Evolutionary conservation across 2,797 vertebrate species (phyloP), one percentile per base, ranked within the genome.

Genomic region (Anguilla marmorata): DNA sequence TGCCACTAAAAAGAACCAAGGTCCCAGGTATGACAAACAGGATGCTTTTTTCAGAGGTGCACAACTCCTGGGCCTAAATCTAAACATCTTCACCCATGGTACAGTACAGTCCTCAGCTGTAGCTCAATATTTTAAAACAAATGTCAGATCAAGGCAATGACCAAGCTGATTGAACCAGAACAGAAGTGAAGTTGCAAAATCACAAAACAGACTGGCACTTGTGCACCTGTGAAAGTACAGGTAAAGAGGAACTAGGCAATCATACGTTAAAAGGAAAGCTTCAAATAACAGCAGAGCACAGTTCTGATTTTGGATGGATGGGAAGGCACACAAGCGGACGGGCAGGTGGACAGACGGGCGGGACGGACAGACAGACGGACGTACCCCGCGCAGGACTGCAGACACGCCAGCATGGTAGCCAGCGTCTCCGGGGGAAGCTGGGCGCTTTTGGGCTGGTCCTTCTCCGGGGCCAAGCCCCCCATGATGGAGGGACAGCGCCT

Each of bases 371-470:
- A 72, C 45, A 12, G 14, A 76, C 14, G 19, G 66, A 90, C 97
- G 96, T 93, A 99, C 99, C 97, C 98, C 88, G 99, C 98, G 95
- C 98, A 99, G 72, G 99, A 98, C 93, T 99, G 98, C 88, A 99
- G 94, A 93, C 99, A 99, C 0, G 97, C 97, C 94, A 99, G 93
- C 98, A 99, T 99, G 24, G 99, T 99, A 0, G 98, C 98, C 92
- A 99, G 95, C 30, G 99, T 99, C 95, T 99, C 99, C 12, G 99
- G 98, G 91, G 99, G 99, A 89, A 99, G 97, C 88, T 99, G 99
- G 91, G 99, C 98, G 89, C 99, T 99, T 95, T 99, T 99, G 86
- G 99, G 99, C 90, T 99, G 99, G 93, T 99, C 99, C 94, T 99
- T 99, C 90, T 99, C 99, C 85, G 98, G 99, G 85, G 97, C 97